These are phyloP conservation scores for Adela reaumurella DNA, from an alignment of 2,888 invertebrate genomes.

Conservation along the genomic window DNA sequence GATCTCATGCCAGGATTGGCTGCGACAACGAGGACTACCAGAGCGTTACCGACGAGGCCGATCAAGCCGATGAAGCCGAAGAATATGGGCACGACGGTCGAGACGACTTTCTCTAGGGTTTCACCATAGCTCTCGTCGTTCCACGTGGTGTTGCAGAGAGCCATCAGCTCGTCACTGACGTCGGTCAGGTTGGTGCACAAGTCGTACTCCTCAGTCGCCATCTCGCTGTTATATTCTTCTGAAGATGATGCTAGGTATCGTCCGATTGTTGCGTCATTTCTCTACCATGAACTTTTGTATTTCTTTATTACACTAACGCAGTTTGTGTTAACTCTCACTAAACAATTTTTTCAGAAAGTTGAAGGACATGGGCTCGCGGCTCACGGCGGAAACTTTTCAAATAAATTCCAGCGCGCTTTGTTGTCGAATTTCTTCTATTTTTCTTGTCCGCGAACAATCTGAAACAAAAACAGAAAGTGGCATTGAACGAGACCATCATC, in stretches of 20 bases:
- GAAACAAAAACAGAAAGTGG: neutral
- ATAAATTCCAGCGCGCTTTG: neutral
- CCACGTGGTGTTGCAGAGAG: neutral
- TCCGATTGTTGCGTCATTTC: neutral
- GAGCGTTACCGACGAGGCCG: constrained; percentile 84
- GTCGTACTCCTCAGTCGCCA: neutral
- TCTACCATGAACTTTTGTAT: neutral
- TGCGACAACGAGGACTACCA: constrained; percentile 85
- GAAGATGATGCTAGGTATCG: neutral
- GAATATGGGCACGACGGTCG: constrained; percentile 72
- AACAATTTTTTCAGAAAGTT: no score
- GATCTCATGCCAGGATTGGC: constrained; percentile 90
- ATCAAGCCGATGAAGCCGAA: constrained; percentile 84
- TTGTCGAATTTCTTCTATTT: neutral
- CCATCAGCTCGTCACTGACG: neutral
- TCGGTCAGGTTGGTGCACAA: neutral
- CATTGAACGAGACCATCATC: no score
- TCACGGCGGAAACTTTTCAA: neutral
- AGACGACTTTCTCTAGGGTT: constrained; percentile 62
- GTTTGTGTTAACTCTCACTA: no score
- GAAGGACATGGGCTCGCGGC: no score
- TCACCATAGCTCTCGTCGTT: constrained; percentile 30
- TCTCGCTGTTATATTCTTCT: neutral
- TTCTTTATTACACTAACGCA: no score
- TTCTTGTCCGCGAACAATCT: neutral